These are phyloP conservation scores for Magallana angulata DNA, from an alignment of 1,140 invertebrate species.

Conservation along the genomic window DNA sequence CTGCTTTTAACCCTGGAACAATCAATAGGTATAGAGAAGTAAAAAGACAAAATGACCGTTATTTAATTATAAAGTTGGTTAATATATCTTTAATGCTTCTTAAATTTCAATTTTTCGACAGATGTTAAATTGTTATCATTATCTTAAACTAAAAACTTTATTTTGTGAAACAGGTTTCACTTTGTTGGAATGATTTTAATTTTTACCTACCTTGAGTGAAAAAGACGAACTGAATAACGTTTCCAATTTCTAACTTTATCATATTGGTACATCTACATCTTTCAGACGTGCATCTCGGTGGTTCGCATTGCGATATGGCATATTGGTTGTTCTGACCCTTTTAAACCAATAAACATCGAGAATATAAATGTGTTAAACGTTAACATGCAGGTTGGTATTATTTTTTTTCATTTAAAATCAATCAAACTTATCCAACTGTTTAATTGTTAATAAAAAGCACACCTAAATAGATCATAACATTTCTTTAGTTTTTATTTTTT, in stretches of 20 bases:
- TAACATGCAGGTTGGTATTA: too few relatives aligned
- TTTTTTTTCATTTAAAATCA: too few relatives aligned
- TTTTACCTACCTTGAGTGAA: constrained; percentile 38
- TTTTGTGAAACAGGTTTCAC: background rate
- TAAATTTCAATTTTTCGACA: background rate
- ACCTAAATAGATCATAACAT: too few relatives aligned
- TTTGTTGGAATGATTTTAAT: too few relatives aligned
- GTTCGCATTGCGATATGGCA: background rate
- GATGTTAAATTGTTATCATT: background rate
- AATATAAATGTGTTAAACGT: too few relatives aligned
- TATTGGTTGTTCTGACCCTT: background rate
- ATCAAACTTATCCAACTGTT: too few relatives aligned
- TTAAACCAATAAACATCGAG: too few relatives aligned
- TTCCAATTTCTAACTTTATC: constrained; percentile 25
- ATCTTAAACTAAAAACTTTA: background rate
- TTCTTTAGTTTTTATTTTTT: too few relatives aligned
- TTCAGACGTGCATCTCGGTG: background rate
- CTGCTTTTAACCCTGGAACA: constrained; percentile 80
- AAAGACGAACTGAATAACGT: constrained; percentile 50
- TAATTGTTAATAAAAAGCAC: too few relatives aligned
- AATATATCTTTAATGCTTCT: background rate
- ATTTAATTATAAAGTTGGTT: background rate
- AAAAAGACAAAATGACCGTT: too few relatives aligned
- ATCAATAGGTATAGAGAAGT: too few relatives aligned
- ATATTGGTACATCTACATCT: constrained; percentile 44